Evolutionary conservation across 2,113 vertebrate species (phyloP).

Genomic region (Tenrec ecaudatus): DNA sequence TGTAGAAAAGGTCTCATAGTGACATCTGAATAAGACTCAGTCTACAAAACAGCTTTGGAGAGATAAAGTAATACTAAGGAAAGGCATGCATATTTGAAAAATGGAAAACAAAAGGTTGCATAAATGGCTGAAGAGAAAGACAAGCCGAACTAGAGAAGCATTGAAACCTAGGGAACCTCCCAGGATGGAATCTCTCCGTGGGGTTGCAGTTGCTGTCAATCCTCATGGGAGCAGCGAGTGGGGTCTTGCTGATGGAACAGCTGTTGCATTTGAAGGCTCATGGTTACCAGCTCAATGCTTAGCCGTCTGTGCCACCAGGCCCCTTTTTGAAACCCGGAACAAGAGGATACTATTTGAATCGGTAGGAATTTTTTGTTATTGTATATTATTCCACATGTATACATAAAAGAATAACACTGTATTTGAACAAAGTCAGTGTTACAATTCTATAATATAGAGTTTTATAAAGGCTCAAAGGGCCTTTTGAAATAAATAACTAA

Average conservation of each 20-base stretch:
- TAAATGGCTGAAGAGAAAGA: not conserved
- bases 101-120: not conserved
- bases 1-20: not conserved
- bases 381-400: not conserved
- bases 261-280: no score
- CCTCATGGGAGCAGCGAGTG: no score
- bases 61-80: slow-evolving; percentile 12
- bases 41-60: not conserved
- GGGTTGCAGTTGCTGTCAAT: no score
- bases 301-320: no score
- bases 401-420: not conserved
- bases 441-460: not conserved
- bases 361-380: slow-evolving; percentile 7
- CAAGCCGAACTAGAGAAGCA: not conserved
- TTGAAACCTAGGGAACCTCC: not conserved
- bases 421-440: slow-evolving; percentile 28
- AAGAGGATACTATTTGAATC: not conserved
- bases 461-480: not conserved
- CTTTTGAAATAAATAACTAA: slow-evolving; percentile 10
- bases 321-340: not conserved
- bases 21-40: not conserved
- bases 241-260: no score
- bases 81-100: slow-evolving; percentile 5
- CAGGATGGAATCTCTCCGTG: no score
- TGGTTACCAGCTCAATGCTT: no score